phyloP scores from a whole-genome alignment of 2,113 vertebrate species.

The Pipra filicauda region DNA sequence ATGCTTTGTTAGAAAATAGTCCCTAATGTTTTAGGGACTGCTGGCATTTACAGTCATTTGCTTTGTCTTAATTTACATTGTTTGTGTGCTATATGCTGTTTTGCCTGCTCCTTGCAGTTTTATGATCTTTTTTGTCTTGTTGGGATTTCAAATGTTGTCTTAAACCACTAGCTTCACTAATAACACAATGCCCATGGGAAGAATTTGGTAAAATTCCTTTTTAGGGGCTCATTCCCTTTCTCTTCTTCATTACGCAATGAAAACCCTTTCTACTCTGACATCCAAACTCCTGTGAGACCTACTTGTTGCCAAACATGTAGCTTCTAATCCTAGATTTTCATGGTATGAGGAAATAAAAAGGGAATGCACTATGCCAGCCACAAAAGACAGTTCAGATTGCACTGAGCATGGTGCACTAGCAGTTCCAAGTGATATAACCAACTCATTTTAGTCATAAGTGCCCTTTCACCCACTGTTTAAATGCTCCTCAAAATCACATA shows the following conservation, averaged over 20 bases:
- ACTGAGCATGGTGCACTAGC: not conserved
- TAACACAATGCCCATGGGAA: not conserved
- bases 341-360: not conserved
- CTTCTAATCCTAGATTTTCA: not conserved
- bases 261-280: not conserved
- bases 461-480: not conserved
- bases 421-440: not conserved
- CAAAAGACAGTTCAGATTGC: not conserved
- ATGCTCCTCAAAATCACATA: not conserved
- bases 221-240: not conserved
- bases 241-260: not conserved
- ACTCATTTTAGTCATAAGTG: not conserved
- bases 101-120: conserved; percentile 12
- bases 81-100: not conserved
- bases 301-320: not conserved
- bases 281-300: not conserved
- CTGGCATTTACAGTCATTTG: conserved; percentile 46
- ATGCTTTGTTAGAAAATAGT: conserved; percentile 70
- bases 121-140: not conserved
- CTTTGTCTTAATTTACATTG: conserved; percentile 51
- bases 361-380: not conserved
- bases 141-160: not conserved
- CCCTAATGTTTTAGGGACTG: conserved; percentile 63
- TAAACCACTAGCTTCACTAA: not conserved
- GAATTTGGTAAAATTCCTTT: not conserved